These are phyloP conservation scores for Oryzias curvinotus DNA, from an alignment of 2,113 vertebrate species.

Conservation along the genomic window DNA sequence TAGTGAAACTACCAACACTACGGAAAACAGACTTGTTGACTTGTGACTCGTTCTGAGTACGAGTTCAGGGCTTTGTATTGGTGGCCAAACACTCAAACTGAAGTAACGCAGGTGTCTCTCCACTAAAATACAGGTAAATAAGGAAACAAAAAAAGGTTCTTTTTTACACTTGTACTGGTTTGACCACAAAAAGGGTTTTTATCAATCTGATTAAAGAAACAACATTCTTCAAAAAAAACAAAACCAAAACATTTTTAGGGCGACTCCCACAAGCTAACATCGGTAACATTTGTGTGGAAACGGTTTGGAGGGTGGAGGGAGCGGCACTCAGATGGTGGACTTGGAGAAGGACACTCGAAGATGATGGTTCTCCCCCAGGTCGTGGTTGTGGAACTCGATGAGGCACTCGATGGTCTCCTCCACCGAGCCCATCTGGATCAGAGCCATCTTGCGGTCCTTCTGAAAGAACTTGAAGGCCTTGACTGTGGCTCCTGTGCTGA, in stretches of 20 bases:
- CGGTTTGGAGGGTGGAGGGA: constrained; percentile 31
- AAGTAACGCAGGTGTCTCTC: too few relatives aligned
- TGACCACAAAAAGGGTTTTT: too few relatives aligned
- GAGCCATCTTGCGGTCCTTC: constrained; percentile 97
- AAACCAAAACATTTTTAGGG: constrained; percentile 12
- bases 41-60: too few relatives aligned
- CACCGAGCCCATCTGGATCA: constrained; percentile 96
- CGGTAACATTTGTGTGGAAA: constrained; percentile 34
- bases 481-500: constrained; percentile 86
- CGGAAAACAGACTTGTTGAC: too few relatives aligned
- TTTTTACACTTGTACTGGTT: too few relatives aligned
- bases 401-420: constrained; percentile 94
- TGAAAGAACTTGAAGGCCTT: constrained; percentile 99
- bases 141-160: too few relatives aligned
- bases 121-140: too few relatives aligned
- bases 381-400: constrained; percentile 95
- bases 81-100: too few relatives aligned
- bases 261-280: constrained; percentile 25
- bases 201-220: constrained; percentile 5
- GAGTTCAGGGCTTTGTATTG: too few relatives aligned
- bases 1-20: too few relatives aligned
- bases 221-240: constrained; percentile 37
- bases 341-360: constrained; percentile 97
- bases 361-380: constrained; percentile 94
- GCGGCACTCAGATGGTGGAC: constrained; percentile 90